Base-by-base conservation (phyloP, 2,113 vertebrate species). In the Python bivittatus region DNA sequence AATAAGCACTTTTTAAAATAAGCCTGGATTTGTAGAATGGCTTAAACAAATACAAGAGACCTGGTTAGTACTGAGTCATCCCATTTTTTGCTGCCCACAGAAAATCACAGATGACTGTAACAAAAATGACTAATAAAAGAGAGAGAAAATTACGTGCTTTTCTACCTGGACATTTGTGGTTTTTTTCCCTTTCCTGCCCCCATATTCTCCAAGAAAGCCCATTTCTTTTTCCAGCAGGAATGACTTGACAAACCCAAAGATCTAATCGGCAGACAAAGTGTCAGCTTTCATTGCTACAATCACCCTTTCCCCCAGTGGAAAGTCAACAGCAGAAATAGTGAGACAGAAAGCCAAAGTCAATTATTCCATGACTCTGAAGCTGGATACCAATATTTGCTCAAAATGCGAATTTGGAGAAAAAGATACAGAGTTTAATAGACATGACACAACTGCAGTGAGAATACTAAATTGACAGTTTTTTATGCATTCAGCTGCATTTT, bases 1-100 rank as follows among this genome's bases (percentile, higher is more conserved):
- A 96, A 96, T 95, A 96, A 96, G 95, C 61, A 90, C n/a, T 94
- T 60, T 95, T 89, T 33, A 56, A 95, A 95, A 92, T 91, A 87
- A 25, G 48, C 93, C 84, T 95, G 85, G 94, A 92, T 90, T 93
- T 94, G 92, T 93, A 92, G 96, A 95, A 93, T 20, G 84, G 90
- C 92, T 95, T 95, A 95, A 95, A 95, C 90, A 96, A 95, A 96
- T 56, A 94, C 89, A 97, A 86, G 33, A 91, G 88, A 33, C 68
- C 56, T 52, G 27, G 2, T 56, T 58, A 90, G 87, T 12, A 95
- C 93, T 89, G 92, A 95, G 72, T 29, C 90, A 92, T 95, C 93
- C 88, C 1, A 58, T 94, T 94, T 96, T 92, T 86, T 90, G 1
- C 91, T 87, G 72, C 87, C 90, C 89, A 60, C 48, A 90, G 42